phyloP scores from a whole-genome alignment of 2,113 vertebrate genomes.

The Odocoileus hemionus region DNA sequence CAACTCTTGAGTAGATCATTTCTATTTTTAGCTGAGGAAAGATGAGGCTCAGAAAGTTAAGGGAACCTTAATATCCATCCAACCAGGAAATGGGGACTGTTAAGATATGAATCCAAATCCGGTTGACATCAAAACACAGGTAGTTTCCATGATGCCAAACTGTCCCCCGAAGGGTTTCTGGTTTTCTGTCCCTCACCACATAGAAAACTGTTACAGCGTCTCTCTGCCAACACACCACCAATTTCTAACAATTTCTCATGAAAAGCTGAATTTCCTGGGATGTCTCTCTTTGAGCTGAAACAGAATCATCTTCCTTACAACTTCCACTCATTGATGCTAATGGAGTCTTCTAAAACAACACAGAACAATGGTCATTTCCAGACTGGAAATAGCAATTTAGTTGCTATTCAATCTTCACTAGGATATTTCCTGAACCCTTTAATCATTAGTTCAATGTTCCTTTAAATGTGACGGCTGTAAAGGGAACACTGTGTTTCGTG shows the following conservation, averaged over 20 bases:
- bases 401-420: slow-evolving; percentile 5
- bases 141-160: neutral
- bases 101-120: neutral
- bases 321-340: neutral
- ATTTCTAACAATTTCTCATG: neutral
- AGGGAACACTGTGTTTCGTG: slow-evolving; percentile 25
- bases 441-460: slow-evolving; percentile 57
- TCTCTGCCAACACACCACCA: neutral
- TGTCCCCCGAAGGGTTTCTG: neutral
- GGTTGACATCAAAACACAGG: neutral
- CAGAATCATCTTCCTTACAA: neutral
- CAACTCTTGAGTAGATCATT: neutral
- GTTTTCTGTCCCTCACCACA: neutral
- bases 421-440: slow-evolving; percentile 33
- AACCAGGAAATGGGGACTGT: neutral
- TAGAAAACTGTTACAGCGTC: neutral
- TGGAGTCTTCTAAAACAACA: slow-evolving; percentile 27
- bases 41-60: neutral
- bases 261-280: neutral
- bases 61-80: neutral
- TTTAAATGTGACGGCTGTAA: slow-evolving; percentile 48
- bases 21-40: neutral
- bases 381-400: slow-evolving; percentile 30
- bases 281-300: neutral
- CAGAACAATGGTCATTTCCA: slow-evolving; percentile 14